Evolutionary conservation across 2,888 invertebrate genomes (phyloP), one percentile per base, ranked within the genome.

Genomic region (Eristalis arbustorum): DNA sequence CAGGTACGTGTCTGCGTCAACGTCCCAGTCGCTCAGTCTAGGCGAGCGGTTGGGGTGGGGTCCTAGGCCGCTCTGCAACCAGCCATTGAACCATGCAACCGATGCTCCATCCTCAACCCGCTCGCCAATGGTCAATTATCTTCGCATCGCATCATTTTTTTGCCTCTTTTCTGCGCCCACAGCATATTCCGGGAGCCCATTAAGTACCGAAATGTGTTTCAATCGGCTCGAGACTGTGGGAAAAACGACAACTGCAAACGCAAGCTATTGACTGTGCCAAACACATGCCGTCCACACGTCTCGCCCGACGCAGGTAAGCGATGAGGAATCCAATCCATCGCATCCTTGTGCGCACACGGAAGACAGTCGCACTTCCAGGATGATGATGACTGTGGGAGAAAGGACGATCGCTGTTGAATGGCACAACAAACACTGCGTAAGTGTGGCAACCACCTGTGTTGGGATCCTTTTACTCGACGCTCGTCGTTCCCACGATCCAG

Each of bases 191-290:
- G 8, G 49, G 18, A 49, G 49, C 49, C 49, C 49, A 49, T 49
- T 49, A 49, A 18, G 49, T 6, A 8, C 18, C 49, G 49, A 49
- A 49, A 49, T 49, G 49, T 49, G 49, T 49, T 49, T 49, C 49
- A 49, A 49, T 49, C 49, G 8, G 18, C 49, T 18, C 49, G 18
- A 8, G 49, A 80, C 57, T 84, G 80, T 84, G 84, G 84, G 84
- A 84, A 84, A 84, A 84, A 84, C 80, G 42, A 62, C 84, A 84
- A 84, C 84, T 80, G 84, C 84, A 84, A 59, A 80, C 84, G 28
- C 25, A 66, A 75, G 71, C 34, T 57, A 59, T 72, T 76, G 67
- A 80, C 13, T 84, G 80, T 84, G 84, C 80, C 75, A 84, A 80
- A 80, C 84, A 84, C 84, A 84, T 84, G 84, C 84, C 76, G 68